Percentiles rank a stretch among this genome's conserved stretches.
These are phyloP conservation scores for Sesia apiformis DNA, from an alignment of 2,888 invertebrate genomes.

Conservation along the genomic window DNA sequence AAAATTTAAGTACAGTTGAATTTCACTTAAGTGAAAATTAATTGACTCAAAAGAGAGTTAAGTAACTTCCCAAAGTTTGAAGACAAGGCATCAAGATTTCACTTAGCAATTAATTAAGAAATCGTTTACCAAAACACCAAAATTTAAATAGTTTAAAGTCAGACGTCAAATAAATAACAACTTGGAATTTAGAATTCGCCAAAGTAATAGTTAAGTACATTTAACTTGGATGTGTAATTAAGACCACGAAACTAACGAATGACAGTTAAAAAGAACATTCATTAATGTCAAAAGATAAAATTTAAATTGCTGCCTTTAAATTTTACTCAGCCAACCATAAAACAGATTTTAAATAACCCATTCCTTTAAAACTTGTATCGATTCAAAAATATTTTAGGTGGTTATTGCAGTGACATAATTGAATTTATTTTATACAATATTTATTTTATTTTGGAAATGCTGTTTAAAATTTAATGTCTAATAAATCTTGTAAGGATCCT, in stretches of 20 bases:
- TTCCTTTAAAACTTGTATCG: no score
- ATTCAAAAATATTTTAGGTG: no score
- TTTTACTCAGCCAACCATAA: not conserved
- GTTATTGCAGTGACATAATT: no score
- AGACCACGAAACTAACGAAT: conserved; percentile 17
- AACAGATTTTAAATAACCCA: not conserved
- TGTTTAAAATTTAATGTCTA: no score
- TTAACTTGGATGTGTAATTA: conserved; percentile 14
- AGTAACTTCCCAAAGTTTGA: not conserved
- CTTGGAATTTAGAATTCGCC: not conserved
- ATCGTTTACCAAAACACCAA: not conserved
- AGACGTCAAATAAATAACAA: not conserved
- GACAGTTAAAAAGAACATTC: conserved; percentile 7
- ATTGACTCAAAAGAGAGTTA: not conserved
- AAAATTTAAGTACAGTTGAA: no score
- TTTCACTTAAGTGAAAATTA: no score
- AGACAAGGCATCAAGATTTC: not conserved
- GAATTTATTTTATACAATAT: no score
- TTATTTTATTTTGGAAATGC: no score
- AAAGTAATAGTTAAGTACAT: not conserved
- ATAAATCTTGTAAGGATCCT: no score
- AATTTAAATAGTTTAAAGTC: not conserved
- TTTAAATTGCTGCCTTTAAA: conserved; percentile 13
- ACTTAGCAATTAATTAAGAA: not conserved
- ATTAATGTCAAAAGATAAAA: conserved; percentile 12